Percentiles rank a stretch among this genome's conserved stretches.
phyloP scores from a whole-genome alignment of 2,113 vertebrate species.

The Parotia lawesii region DNA sequence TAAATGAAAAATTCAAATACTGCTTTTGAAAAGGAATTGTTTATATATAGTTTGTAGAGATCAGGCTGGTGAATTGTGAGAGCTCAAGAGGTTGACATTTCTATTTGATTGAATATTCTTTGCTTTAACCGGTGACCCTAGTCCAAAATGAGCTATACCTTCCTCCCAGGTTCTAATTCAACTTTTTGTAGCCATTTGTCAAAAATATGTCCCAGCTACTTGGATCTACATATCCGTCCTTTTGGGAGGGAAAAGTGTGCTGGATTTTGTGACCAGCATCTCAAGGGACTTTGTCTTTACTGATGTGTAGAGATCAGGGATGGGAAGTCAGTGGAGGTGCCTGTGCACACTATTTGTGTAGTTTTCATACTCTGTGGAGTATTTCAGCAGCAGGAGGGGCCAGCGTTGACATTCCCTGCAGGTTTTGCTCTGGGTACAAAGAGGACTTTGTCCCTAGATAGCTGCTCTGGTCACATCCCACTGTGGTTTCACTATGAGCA shows the following conservation, averaged over 20 bases:
- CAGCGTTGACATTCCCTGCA: rapidly evolving
- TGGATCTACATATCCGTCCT: not conserved
- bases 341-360: not conserved
- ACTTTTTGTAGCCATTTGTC: not conserved
- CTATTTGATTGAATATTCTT: not conserved
- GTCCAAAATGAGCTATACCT: not conserved
- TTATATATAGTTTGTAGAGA: not conserved
- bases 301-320: not conserved
- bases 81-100: not conserved
- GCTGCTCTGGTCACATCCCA: not conserved
- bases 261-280: not conserved
- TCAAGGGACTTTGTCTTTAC: not conserved
- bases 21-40: not conserved
- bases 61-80: not conserved
- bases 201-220: not conserved
- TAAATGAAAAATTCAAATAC: not conserved
- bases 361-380: not conserved
- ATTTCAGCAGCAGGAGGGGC: not conserved
- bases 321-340: rapidly evolving
- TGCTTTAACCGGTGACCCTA: not conserved
- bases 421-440: not conserved
- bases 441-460: not conserved
- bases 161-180: not conserved
- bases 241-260: too few species aligned
- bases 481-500: not conserved